A percentile compares a stretch with the other conserved stretches of the same genome.
phyloP scores from a whole-genome alignment of 1,140 invertebrate genomes.

The Drosophila gunungcola region DNA sequence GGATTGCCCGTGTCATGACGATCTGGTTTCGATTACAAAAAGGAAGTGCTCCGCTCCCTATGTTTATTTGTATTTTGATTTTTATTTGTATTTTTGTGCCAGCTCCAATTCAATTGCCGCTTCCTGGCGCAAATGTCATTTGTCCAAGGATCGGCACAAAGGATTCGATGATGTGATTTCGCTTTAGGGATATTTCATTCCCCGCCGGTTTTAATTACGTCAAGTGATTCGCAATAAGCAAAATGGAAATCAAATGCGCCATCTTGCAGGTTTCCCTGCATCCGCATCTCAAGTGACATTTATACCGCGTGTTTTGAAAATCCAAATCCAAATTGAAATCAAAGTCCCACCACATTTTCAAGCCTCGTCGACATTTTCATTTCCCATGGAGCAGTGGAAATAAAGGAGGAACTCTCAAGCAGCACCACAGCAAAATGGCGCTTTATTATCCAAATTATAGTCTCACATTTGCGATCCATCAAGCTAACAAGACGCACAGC shows the following conservation, averaged over 20 bases:
- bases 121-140: slow-evolving; percentile 79
- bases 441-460: slow-evolving; percentile 5
- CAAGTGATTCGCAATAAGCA: slow-evolving; percentile 76
- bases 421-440: slow-evolving; percentile 11
- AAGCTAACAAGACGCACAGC: too few species aligned
- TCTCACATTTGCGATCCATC: too few species aligned
- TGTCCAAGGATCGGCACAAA: slow-evolving; percentile 29
- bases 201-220: slow-evolving; percentile 65
- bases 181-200: not conserved
- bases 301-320: slow-evolving; percentile 64
- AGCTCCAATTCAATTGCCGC: slow-evolving; percentile 56
- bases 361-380: slow-evolving; percentile 35
- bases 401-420: not conserved
- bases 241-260: slow-evolving; percentile 75
- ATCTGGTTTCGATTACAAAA: slow-evolving; percentile 73
- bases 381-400: slow-evolving; percentile 6
- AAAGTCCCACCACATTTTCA: not conserved
- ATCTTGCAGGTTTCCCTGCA: slow-evolving; percentile 40
- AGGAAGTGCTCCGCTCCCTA: slow-evolving; percentile 40
- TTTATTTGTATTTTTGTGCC: not conserved
- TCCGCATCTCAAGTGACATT: slow-evolving; percentile 64
- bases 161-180: not conserved
- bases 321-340: slow-evolving; percentile 21
- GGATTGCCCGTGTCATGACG: slow-evolving; percentile 74
- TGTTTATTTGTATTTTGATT: not conserved